phyloP scores from a whole-genome alignment of 2,888 invertebrate genomes.

The Epiblema foenella region DNA sequence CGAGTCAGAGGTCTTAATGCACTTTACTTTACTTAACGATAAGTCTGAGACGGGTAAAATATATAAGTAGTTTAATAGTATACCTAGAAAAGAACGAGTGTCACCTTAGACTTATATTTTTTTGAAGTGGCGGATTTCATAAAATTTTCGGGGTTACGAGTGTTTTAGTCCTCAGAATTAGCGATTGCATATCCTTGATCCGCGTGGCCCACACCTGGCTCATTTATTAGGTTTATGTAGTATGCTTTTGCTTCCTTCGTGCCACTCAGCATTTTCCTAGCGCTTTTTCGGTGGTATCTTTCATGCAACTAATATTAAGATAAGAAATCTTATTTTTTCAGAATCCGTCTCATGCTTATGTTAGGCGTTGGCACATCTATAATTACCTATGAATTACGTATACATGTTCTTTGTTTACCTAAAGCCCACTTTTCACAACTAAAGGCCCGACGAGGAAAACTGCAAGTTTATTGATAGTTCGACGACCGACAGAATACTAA shows the following conservation, averaged over 20 bases:
- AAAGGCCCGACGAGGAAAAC: conserved; percentile 35
- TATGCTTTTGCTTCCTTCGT: too few relatives aligned
- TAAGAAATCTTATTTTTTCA: too few relatives aligned
- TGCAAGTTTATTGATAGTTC: conserved; percentile 40
- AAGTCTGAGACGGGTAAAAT: neutral
- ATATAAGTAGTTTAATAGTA: neutral
- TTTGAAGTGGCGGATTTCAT: neutral
- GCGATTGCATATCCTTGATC: too few relatives aligned
- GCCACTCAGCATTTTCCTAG: too few relatives aligned
- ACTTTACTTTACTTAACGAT: neutral
- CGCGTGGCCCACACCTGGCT: too few relatives aligned
- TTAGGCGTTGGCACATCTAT: neutral
- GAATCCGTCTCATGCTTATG: too few relatives aligned
- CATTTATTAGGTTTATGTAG: too few relatives aligned
- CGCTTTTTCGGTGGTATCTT: too few relatives aligned
- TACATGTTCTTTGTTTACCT: neutral
- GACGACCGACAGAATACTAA: conserved; percentile 42
- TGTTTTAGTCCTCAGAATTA: too few relatives aligned
- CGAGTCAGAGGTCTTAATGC: conserved; percentile 3
- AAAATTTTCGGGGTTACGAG: neutral
- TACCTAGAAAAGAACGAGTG: neutral
- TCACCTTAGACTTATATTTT: neutral
- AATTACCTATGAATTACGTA: neutral
- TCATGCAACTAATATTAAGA: too few relatives aligned
- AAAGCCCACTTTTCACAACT: neutral